Percentiles rank a stretch among this genome's conserved stretches.
Conservation (phyloP, 2,113 vertebrate species). For the Eptesicus fuscus region DNA sequence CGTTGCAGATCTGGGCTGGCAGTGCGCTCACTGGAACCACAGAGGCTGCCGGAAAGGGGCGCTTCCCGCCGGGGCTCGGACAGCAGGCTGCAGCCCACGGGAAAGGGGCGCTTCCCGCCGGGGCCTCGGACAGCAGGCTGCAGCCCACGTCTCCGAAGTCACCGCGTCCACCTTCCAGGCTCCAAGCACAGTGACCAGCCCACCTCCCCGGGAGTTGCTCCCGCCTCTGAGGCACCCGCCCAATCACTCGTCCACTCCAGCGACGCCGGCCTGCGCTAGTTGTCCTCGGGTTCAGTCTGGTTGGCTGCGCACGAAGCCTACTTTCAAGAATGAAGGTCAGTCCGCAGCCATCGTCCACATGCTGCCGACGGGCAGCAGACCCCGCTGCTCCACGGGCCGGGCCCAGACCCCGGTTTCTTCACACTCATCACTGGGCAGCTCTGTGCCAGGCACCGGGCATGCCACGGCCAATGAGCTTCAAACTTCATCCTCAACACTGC, state of each 20-base stretch:
- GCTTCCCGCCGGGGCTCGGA: not conserved
- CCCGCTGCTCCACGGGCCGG: not conserved
- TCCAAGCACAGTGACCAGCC: not conserved
- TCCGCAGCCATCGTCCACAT: not conserved
- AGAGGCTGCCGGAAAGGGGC: not conserved
- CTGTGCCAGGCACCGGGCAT: not conserved
- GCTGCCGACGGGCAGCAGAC: not conserved
- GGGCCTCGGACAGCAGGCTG: accelerated
- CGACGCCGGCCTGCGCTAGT: not conserved
- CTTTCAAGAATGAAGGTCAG: not conserved
- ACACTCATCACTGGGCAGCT: not conserved
- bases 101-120: not conserved
- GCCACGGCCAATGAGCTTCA: not conserved
- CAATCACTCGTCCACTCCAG: not conserved
- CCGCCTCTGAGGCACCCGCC: not conserved
- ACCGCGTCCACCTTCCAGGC: not conserved
- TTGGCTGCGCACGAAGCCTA: not conserved
- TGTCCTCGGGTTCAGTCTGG: not conserved
- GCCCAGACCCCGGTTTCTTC: not conserved
- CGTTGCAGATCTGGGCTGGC: slow-evolving; percentile 15
- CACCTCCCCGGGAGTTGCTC: not conserved
- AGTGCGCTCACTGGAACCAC: not conserved
- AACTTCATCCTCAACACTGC: not conserved
- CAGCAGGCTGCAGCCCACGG: not conserved
- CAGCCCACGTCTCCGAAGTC: not conserved